Percentiles rank a stretch among this genome's conserved stretches.
Conservation (phyloP, 2,797 vertebrate species). For the Pipistrellus nathusii region DNA sequence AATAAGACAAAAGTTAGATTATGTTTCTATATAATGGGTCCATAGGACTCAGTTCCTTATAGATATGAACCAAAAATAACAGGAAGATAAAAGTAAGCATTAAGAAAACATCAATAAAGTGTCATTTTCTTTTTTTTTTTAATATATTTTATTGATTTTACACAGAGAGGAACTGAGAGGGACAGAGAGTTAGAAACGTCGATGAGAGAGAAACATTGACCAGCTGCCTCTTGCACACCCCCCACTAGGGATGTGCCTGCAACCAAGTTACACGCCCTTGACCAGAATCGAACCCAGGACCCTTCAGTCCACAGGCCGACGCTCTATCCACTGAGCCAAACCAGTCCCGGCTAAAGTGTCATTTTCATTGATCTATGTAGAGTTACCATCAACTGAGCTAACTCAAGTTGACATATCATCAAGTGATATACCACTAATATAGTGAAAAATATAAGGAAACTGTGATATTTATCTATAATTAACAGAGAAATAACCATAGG, state of each 20-base stretch:
- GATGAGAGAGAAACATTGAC: too few species aligned
- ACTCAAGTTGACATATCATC: not conserved
- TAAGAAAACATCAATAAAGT: not conserved
- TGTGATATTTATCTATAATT: not conserved
- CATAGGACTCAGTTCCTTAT: not conserved
- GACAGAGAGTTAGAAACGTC: too few species aligned
- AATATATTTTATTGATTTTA: too few species aligned
- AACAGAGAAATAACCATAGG: not conserved
- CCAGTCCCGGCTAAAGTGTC: not conserved
- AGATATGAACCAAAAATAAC: not conserved
- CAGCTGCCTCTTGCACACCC: too few species aligned
- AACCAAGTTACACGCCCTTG: too few species aligned
- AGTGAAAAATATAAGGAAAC: not conserved
- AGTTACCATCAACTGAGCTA: not conserved
- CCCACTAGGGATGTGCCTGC: too few species aligned
- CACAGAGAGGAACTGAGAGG: too few species aligned
- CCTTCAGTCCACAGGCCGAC: too few species aligned
- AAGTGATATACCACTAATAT: not conserved
- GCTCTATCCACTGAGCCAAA: too few species aligned
- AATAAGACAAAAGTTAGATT: not conserved
- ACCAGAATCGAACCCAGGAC: too few species aligned
- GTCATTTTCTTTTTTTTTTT: not conserved
- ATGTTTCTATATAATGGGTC: not conserved
- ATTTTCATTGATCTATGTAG: slow-evolving; percentile 3
- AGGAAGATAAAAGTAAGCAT: not conserved